phyloP scores from a whole-genome alignment of 1,140 invertebrate genomes.

The Danaus plexippus region DNA sequence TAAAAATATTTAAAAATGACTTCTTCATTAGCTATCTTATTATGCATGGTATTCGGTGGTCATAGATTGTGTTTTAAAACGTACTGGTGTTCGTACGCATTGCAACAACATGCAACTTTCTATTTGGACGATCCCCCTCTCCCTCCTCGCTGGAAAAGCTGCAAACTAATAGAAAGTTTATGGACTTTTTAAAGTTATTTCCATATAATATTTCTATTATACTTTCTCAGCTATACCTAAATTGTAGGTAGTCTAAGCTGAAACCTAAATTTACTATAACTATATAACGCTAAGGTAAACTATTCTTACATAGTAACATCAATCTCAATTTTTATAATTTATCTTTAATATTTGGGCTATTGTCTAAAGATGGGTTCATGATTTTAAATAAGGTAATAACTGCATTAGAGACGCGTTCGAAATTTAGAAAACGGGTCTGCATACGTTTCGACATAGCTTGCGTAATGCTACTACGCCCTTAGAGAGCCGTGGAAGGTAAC shows the following conservation, averaged over 20 bases:
- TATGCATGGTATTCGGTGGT: too few species aligned
- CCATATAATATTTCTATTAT: not conserved
- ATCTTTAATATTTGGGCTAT: too few species aligned
- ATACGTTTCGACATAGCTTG: slow-evolving; percentile 21
- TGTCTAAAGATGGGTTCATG: too few species aligned
- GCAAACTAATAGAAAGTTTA: slow-evolving; percentile 42
- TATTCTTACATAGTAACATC: too few species aligned
- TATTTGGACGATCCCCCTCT: slow-evolving; percentile 35
- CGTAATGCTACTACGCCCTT: slow-evolving; percentile 18
- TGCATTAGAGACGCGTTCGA: slow-evolving; percentile 24
- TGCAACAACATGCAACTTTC: slow-evolving; percentile 50
- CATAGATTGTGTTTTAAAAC: slow-evolving; percentile 12
- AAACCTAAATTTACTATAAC: too few species aligned
- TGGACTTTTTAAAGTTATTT: slow-evolving; percentile 17
- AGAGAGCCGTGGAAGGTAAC: not conserved
- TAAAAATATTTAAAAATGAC: too few species aligned
- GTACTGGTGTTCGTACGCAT: slow-evolving; percentile 26
- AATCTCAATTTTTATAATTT: too few species aligned
- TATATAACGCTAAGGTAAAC: too few species aligned
- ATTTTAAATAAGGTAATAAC: slow-evolving; percentile 12
- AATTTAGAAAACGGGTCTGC: slow-evolving; percentile 29
- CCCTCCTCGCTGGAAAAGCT: slow-evolving; percentile 31
- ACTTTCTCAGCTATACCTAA: too few species aligned
- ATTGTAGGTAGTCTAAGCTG: too few species aligned
- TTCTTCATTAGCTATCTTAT: too few species aligned